Percentiles rank a stretch among this genome's conserved stretches.
Evolutionary conservation across 2,797 vertebrate genomes (phyloP).

Genomic region (Benthosema pterotum): DNA sequence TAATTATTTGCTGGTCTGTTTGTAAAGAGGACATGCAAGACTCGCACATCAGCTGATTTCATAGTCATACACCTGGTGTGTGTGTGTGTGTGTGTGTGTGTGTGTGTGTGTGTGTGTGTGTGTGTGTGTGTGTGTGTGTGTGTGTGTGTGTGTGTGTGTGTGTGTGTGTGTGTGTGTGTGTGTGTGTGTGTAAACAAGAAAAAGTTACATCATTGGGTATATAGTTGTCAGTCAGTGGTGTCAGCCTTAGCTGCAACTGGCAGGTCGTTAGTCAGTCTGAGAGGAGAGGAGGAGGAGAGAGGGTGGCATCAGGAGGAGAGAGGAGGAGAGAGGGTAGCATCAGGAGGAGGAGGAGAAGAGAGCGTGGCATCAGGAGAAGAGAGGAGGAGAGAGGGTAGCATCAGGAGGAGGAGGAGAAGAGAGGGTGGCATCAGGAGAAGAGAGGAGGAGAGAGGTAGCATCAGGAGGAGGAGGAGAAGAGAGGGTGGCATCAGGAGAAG

Average conservation of each 20-base stretch:
- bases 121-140: no score
- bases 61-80: no score
- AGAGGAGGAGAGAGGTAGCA: neutral
- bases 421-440: conserved; percentile 69
- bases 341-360: no score
- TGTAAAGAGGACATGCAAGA: no score
- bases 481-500: conserved; percentile 28
- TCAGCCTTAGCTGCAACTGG: conserved; percentile 71
- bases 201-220: conserved; percentile 82
- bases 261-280: conserved; percentile 76
- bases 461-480: conserved; percentile 14
- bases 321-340: conserved; percentile 22
- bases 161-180: no score
- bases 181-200: no score
- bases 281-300: conserved; percentile 40
- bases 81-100: neutral
- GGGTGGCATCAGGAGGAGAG: conserved; percentile 34
- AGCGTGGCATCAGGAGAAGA: conserved; percentile 67
- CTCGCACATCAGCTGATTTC: no score
- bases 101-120: neutral
- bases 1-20: no score
- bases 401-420: no score
- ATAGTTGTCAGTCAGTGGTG: conserved; percentile 38
- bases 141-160: no score
- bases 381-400: conserved; percentile 2